Evolutionary conservation across 2,113 vertebrate genomes (phyloP), one percentile per base, ranked within the genome.

Genomic region (Neolamprologus fasciatus): DNA sequence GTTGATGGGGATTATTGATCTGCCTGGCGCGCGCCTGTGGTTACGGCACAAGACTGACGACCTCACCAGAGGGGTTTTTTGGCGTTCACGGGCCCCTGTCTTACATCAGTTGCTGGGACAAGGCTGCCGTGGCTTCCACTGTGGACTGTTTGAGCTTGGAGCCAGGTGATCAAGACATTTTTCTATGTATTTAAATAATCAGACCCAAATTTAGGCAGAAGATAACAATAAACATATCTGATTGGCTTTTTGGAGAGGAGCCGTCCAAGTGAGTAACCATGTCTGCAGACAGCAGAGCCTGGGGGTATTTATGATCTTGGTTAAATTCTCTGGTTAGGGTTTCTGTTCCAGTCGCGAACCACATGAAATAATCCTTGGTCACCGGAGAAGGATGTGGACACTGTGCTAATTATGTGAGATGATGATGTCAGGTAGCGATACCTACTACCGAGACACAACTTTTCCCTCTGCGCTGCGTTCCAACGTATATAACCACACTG

Each of bases 1-100:
- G 86, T 83, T 93, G 93, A 95, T 93, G 94, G 93, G 95, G 95
- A 96, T 96, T 94, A 96, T 95, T 95, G 93, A 95, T 96, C 94
- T 91, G 95, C 94, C 91, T 81, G 96, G 93, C 94, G 93, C 93
- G 86, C 95, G 95, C 93, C 95, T 97, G 96, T 86, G 96, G 96
- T 96, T 95, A 94, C 81, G 66, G 87, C 80, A 45, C 61, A 89
- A 95, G 91, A 81, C 93, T 95, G 94, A 96, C 82, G 95, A 96
- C 93, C 94, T 95, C 94, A 95, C 91, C 96, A 96, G 95, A 96
- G 91, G 90, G 83, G 82, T 63, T 80, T 91, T 89, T 92, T 95
- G 95, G 95, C 94, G 58, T 83, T 9, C 19, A 3, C 4, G 16
- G 66, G 68, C 54, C 83, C 40, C 86, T 55, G 91, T 37, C 82